Evolutionary conservation across 2,888 invertebrate genomes (phyloP).

Genomic region (Brachypterus glaber): DNA sequence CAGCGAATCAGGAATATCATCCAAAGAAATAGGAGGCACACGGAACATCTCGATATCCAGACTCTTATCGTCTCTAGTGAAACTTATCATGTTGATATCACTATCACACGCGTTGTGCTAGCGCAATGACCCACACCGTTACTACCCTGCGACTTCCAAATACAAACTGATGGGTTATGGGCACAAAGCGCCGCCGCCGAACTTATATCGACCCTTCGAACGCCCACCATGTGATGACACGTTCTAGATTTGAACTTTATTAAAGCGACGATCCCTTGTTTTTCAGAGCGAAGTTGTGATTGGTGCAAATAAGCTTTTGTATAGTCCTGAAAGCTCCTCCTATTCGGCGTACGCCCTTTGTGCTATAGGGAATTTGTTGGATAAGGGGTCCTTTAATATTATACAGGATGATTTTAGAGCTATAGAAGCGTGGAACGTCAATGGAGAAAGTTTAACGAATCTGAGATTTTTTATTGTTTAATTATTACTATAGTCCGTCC

Average conservation of each 20-base stretch:
- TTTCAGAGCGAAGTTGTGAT: slow-evolving; percentile 39
- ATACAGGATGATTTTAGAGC: too few relatives aligned
- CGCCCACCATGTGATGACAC: slow-evolving; percentile 45
- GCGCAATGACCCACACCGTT: too few relatives aligned
- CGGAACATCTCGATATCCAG: slow-evolving; percentile 48
- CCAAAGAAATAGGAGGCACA: slow-evolving; percentile 63
- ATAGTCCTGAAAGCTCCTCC: slow-evolving; percentile 13
- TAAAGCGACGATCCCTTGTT: slow-evolving; percentile 49
- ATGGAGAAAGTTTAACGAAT: too few relatives aligned
- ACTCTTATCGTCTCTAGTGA: slow-evolving; percentile 31
- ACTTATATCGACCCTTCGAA: slow-evolving; percentile 30
- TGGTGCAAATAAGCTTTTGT: slow-evolving; percentile 25
- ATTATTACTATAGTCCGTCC: too few relatives aligned
- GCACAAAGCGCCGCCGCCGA: slow-evolving; percentile 30
- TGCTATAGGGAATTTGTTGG: too few relatives aligned
- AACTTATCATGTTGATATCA: slow-evolving; percentile 32
- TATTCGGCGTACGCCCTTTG: slow-evolving; percentile 9
- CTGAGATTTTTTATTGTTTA: too few relatives aligned
- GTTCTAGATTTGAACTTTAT: slow-evolving; percentile 37
- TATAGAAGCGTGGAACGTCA: too few relatives aligned
- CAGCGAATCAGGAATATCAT: slow-evolving; percentile 63
- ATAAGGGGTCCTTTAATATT: too few relatives aligned
- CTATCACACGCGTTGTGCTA: slow-evolving; percentile 5
- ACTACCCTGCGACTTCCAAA: slow-evolving; percentile 19
- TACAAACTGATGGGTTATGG: slow-evolving; percentile 23